A percentile compares a stretch with the other conserved stretches of the same genome.
Conservation (phyloP, 2,888 invertebrate genomes). For the Listrodromus nycthemerus region DNA sequence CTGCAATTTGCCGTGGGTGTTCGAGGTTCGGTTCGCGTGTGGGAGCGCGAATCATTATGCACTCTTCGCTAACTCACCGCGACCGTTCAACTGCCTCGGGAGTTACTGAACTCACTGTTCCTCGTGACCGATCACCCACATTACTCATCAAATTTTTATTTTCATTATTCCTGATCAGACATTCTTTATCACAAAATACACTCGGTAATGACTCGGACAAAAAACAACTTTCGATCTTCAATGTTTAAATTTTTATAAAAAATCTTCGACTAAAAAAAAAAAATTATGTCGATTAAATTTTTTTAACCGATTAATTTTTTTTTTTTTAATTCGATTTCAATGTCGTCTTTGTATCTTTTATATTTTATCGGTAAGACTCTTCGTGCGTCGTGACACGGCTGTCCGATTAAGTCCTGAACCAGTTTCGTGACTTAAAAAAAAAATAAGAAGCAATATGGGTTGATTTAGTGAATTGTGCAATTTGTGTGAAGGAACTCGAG, state of each 20-base stretch:
- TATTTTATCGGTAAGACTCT: background rate
- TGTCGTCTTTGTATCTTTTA: background rate
- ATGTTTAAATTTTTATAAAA: too few species aligned
- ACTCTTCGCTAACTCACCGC: background rate
- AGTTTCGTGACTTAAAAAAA: conserved; percentile 36
- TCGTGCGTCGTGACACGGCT: conserved; percentile 22
- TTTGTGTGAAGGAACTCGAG: conserved; percentile 49
- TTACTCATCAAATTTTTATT: conserved; percentile 16
- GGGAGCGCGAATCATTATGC: conserved; percentile 38
- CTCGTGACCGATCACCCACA: conserved; percentile 24
- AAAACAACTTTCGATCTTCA: too few species aligned
- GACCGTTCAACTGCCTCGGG: conserved; percentile 26
- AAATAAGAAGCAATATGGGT: conserved; percentile 29
- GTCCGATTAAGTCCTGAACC: conserved; percentile 40
- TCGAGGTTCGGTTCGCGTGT: background rate
- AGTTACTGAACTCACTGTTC: conserved; percentile 28
- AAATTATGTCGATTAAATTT: background rate
- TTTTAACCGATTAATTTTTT: background rate
- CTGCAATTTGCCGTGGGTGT: conserved; percentile 44
- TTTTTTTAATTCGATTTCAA: background rate
- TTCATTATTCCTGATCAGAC: background rate
- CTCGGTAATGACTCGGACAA: background rate
- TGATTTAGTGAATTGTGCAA: conserved; percentile 63
- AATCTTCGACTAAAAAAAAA: too few species aligned
- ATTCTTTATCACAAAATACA: conserved; percentile 25